Percentiles rank a stretch among this genome's conserved stretches.
Evolutionary conservation across 2,113 vertebrate species (phyloP).

Genomic region (Dipodomys stephensi): DNA sequence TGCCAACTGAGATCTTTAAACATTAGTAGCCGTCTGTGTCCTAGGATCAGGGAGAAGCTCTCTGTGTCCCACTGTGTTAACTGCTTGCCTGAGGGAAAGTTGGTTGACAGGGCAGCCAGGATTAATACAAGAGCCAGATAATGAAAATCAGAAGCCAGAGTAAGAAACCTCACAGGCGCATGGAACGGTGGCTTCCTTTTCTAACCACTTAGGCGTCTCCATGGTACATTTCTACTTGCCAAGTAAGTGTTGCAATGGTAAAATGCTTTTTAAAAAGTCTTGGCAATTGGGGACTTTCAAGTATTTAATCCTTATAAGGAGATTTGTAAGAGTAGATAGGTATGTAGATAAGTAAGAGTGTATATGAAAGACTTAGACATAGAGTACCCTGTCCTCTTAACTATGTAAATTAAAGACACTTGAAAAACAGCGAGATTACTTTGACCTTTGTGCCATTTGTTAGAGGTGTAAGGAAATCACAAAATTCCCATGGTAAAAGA

Average conservation of each 20-base stretch:
- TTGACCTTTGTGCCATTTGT: neutral
- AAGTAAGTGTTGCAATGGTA: neutral
- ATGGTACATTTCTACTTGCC: neutral
- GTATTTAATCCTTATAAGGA: neutral
- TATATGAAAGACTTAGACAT: slow-evolving; percentile 6
- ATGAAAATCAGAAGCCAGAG: neutral
- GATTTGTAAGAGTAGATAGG: neutral
- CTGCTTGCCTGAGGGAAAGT: neutral
- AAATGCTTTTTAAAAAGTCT: neutral
- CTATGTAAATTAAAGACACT: neutral
- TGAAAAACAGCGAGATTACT: slow-evolving; percentile 20
- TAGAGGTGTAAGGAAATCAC: neutral
- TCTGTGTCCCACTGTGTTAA: neutral
- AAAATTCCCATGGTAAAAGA: neutral
- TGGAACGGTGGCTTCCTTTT: neutral
- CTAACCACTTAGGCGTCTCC: neutral
- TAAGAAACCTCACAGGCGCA: neutral
- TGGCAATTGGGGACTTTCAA: neutral
- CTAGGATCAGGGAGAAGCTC: neutral
- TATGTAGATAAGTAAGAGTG: too few relatives aligned
- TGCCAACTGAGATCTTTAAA: neutral
- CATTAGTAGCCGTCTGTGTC: neutral
- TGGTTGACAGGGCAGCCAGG: neutral
- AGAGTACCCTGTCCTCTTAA: neutral
- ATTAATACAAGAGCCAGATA: neutral